Base-by-base conservation (phyloP, 1,140 invertebrate species). In the Pseudomyrmex sp. region DNA sequence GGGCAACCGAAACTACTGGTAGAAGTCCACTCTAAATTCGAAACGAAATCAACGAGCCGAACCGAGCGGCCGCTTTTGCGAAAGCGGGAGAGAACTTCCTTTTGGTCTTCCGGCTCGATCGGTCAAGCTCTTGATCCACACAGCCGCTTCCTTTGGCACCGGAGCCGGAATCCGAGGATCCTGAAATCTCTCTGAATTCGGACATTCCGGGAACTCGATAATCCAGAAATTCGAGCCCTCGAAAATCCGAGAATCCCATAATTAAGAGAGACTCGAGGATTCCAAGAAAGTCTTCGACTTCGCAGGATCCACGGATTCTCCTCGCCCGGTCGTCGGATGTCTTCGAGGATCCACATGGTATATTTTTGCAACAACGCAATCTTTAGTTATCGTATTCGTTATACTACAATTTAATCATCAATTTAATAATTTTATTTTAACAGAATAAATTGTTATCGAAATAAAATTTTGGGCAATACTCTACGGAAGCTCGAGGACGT, bases 21-120 rank as follows among this genome's bases (percentile, higher is more conserved):
- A 92, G 92, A 77, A 91, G 87, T 92, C 91, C 93, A 93, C 92
- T 94, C 92, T 93, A 93, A 93, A 93, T 93, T 93, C 92, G 91
- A 94, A 93, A 93, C 91, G 87, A 92, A 92, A 92, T 88, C 82
- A 86, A 88, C 86, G 85, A 82, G 83, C 74, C 69, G 77, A 80
- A 68, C 52, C 62, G 62, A 66, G 82, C 76, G 76, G 82, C 62
- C 62, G 82, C 72, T 63, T 35, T 75, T 56, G 58, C 80, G 73
- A 70, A 75, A 56, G 73, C 58, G 59, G 35, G 75, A 66, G 58
- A 83, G 76, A 85, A 82, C 50, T 80, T 66, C 66, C 35, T 35
- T 35, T 63, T 56, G 65, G 54, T 74, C 65, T 76, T 77, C 56
- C 77, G 59, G 48, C 59, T 56, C 54, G 74, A 86, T 87, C 86